Evolutionary conservation across 2,113 vertebrate genomes (phyloP), one percentile per base, ranked within the genome.

Genomic region (Toxostoma redivivum): DNA sequence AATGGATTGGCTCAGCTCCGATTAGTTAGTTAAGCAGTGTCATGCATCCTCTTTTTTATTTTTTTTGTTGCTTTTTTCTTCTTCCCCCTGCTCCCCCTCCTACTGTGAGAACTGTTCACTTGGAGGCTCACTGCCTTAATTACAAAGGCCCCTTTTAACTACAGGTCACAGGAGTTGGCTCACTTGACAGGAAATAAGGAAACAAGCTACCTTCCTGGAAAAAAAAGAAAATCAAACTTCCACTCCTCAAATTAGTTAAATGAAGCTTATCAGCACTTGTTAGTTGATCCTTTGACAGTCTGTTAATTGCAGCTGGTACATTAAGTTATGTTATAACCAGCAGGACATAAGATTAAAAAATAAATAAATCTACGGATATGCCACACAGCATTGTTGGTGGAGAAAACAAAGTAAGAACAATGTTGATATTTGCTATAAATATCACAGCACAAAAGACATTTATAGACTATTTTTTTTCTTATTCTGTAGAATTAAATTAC

Each of bases 241-340:
- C 97, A 98, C 97, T 97, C 96, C 95, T 98, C 95, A 97, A 98
- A 98, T 98, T 97, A 98, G 98, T 98, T 98, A 97, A 98, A 98
- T 98, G 98, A 98, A 98, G 98, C 98, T 98, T 98, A 98, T 98
- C 98, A 96, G 91, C 77, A 87, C 96, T 97, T 97, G 97, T 96
- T 97, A 98, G 97, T 94, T 97, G 93, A 98, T 98, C 95, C 97
- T 98, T 98, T 98, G 98, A 98, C 98, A 98, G 99, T 98, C 98
- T 97, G 97, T 96, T 98, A 99, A 98, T 99, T 98, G 97, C 96
- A 91, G 97, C 98, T 98, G 97, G 98, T 98, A 98, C 96, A 98
- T 98, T 99, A 98, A 98, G 94, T 97, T 97, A 95, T 94, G 91
- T 94, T 97, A 97, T 97, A 98, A 97, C 92, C 96, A 94, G 85